These are phyloP conservation scores for Zaprionus ghesquierei DNA, from an alignment of 1,140 invertebrate species.

Conservation along the genomic window DNA sequence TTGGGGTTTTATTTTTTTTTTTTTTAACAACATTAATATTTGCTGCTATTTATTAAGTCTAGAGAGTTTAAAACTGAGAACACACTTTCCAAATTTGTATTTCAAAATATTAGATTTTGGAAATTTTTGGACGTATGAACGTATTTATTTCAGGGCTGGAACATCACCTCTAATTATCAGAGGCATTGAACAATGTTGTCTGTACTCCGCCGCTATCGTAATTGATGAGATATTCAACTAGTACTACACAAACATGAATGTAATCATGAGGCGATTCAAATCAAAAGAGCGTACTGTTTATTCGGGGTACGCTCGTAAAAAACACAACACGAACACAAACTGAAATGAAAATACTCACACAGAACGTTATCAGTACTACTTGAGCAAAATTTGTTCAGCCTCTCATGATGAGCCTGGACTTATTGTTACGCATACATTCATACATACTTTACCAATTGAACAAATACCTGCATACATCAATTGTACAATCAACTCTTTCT, in stretches of 20 bases:
- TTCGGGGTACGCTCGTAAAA: slow-evolving; percentile 15
- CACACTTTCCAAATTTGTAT: too few species aligned
- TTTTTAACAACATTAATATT: too few species aligned
- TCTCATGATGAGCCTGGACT: not conserved
- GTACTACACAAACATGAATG: slow-evolving; percentile 41
- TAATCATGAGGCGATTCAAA: slow-evolving; percentile 43
- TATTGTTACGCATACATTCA: not conserved
- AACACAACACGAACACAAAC: slow-evolving; percentile 15
- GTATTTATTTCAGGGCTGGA: too few species aligned
- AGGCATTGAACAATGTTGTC: slow-evolving; percentile 9
- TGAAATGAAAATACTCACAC: slow-evolving; percentile 15
- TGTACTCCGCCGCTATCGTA: slow-evolving; percentile 14
- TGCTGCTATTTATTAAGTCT: too few species aligned
- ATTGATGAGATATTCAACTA: slow-evolving; percentile 50
- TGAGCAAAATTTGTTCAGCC: slow-evolving; percentile 44
- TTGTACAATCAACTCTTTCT: slow-evolving; percentile 11
- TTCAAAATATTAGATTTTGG: not conserved
- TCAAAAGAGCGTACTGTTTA: slow-evolving; percentile 34
- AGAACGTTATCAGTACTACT: slow-evolving; percentile 48
- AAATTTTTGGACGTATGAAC: too few species aligned
- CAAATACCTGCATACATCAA: not conserved
- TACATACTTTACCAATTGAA: not conserved
- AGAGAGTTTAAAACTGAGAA: too few species aligned
- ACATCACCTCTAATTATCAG: not conserved
- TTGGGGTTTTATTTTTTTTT: too few species aligned